Evolutionary conservation across 2,888 invertebrate species (phyloP), one percentile per base, ranked within the genome.

Genomic region (Seladonia tumulorum): DNA sequence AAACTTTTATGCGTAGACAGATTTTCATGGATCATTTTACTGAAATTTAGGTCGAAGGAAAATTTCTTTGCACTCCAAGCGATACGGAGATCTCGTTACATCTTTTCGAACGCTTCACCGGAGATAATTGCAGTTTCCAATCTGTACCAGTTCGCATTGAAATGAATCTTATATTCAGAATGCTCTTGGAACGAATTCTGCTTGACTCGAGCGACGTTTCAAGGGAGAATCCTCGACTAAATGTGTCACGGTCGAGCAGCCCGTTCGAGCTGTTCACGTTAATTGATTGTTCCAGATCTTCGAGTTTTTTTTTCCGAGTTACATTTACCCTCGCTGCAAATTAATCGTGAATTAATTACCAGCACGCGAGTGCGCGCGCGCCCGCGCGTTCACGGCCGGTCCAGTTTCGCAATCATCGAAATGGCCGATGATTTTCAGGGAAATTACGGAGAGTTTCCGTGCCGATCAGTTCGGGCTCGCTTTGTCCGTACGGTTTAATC

Each of bases 391-490:
- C 5, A 0, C 18, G 25, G 45, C n/a, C 53, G 49, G 47, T 49
- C 45, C 63, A 45, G 82, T 10, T 45, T 71, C 42, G 63, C 71
- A 71, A 82, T 83, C 76, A 82, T 72, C 39, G 82, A 66, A 76
- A 76, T 29, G 42, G 22, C 49, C 45, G 71, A 76, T 49, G 47
- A 47, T 74, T 82, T 57, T 8, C 16, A 8, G 35, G 57, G 49
- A 70, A 81, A 81, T 70, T 16, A 73, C 8, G 16, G 57, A 74
- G 68, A 70, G 68, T 57, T 75, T 53, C 47, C 66, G 66, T 29
- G 45, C n/a, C 76, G 47, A 49, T 35, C 47, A 35, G 66, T 18
- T 42, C 76, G n/a, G 29, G 22, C 42, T 42, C 39, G 63, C 10
- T 8, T 57, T 39, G 70, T 25, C 45, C 68, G 16, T n/a, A 18